Evolutionary conservation across 2,888 invertebrate genomes (phyloP), one percentile per base, ranked within the genome.

Genomic region (Andrena haemorrhoa): DNA sequence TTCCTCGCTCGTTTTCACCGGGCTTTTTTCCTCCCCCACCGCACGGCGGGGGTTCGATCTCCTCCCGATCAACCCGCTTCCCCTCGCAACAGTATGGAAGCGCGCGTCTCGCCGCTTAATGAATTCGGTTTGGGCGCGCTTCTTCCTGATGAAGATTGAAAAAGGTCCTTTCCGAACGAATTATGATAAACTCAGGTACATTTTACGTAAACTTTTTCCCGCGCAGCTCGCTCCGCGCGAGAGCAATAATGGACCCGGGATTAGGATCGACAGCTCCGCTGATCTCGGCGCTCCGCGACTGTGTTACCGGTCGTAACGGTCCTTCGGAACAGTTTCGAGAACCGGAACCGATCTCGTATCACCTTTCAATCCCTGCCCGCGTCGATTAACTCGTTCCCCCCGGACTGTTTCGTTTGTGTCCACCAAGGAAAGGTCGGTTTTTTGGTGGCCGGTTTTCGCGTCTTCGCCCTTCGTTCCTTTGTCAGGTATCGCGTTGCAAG

Each of bases 1-100:
- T 86, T 85, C 75, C 60, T 61, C 65, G n/a, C 10, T 29, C 53
- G 61, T 70, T 66, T 75, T 82, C 26, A 33, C 8, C 51, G 64
- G 35, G 58, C 49, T 20, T 53, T 53, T 56, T 10, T 60, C 60
- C 53, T 0, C 23, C 63, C 49, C 49, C 70, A 26, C 51, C 56
- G 16, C 12, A 63, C 71, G 33, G 35, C 69, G 20, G 26, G 51
- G 33, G 26, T 33, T 16, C 70, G 8, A 7, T 29, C 51, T 29
- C n/a, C 16, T 23, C 1, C 56, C 29, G 31, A 51, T 41, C 20
- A 65, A 69, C 29, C 33, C 63, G 29, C 33, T 49, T 64, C 47
- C 33, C 16, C 75, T 60, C 12, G 23, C n/a, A n/a, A 33, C 0
- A 0, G 8, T 33, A 20, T 8, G n/a, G 4, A 8, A 7, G 10